Evolutionary conservation across 2,113 vertebrate species (phyloP).

Genomic region (Chamaea fasciata): DNA sequence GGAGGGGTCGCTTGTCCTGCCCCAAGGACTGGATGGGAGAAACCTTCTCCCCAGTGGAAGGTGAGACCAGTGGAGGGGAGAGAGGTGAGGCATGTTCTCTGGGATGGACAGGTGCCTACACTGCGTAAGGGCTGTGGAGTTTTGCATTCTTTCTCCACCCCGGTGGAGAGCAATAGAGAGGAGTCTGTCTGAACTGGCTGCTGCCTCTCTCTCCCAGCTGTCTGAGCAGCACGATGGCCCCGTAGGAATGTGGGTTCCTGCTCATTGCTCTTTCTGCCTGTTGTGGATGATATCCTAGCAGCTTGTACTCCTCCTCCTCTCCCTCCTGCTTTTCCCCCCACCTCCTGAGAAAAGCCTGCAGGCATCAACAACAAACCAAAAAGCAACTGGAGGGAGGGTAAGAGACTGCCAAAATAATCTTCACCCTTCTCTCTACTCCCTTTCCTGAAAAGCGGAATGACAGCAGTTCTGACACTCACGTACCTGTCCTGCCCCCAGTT

Average conservation of each 20-base stretch:
- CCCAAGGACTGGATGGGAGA: slow-evolving; percentile 40
- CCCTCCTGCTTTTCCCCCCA: neutral
- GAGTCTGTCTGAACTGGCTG: slow-evolving; percentile 3
- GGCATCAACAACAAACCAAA: slow-evolving; percentile 61
- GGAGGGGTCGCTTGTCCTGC: slow-evolving; percentile 19
- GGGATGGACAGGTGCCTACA: neutral
- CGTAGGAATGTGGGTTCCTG: slow-evolving; percentile 13
- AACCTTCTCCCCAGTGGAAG: slow-evolving; percentile 4
- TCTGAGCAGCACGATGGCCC: neutral
- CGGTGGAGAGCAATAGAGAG: slow-evolving; percentile 27
- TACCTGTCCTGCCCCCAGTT: neutral
- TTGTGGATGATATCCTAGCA: slow-evolving; percentile 50
- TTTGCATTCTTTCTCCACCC: slow-evolving; percentile 18
- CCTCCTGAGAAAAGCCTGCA: slow-evolving; percentile 34
- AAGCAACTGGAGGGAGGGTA: slow-evolving; percentile 45
- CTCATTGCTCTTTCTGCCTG: slow-evolving; percentile 37
- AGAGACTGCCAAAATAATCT: slow-evolving; percentile 63
- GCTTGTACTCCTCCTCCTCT: slow-evolving; percentile 26
- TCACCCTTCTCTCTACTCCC: slow-evolving; percentile 26
- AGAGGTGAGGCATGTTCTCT: slow-evolving; percentile 21
- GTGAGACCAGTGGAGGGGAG: slow-evolving; percentile 10
- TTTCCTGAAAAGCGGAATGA: neutral
- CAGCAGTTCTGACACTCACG: neutral
- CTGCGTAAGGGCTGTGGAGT: slow-evolving; percentile 2
- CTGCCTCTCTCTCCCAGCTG: slow-evolving; percentile 20